Base-by-base conservation (phyloP, 2,797 vertebrate species). In the Falco berigora region DNA sequence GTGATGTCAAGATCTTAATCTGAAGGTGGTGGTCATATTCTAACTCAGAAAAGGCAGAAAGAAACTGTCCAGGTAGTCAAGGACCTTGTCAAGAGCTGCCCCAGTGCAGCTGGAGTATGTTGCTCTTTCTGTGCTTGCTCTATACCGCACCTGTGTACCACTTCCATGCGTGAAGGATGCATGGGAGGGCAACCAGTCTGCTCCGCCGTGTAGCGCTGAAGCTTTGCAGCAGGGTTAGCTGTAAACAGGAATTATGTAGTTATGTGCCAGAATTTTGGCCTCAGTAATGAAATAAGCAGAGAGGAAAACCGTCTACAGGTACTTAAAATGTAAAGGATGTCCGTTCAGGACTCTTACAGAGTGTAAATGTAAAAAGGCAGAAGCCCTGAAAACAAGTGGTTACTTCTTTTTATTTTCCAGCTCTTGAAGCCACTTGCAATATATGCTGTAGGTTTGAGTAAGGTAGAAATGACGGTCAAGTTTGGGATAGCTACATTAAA, bases 111-210 rank as follows among this genome's bases (percentile, higher is more conserved):
- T 64, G 64, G 42, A 91, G 59, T 71, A 8, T 0, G 0, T 46
- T 88, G 22, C 80, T 90, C 61, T 68, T 78, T 91, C 34, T 79
- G 42, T 4, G 7, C 40, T 86, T 94, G 28, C 53, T 52, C 80
- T 91, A 94, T 92, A 64, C 85, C 66, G 56, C 92, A 62, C 71
- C 73, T 79, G 38, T 73, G 80, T 88, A 46, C 44, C 61, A 66
- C 56, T 85, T 88, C 93, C 83, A 69, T 13, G n/a, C n/a, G 49
- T 63, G 85, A 49, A 90, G 73, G 28, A 77, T 87, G n/a, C 36
- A 20, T 84, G 72, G 34, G 69, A 88, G 62, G 69, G 55, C 88
- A 83, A 76, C 83, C 69, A 78, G 28, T 87, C 92, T 71, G 30
- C 38, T 80, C 40, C 74, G 71, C 85, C 34, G 30, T 34, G 21